A percentile compares a stretch with the other conserved stretches of the same genome.
Evolutionary conservation across 2,797 vertebrate species (phyloP).

Genomic region (Podarcis siculus): DNA sequence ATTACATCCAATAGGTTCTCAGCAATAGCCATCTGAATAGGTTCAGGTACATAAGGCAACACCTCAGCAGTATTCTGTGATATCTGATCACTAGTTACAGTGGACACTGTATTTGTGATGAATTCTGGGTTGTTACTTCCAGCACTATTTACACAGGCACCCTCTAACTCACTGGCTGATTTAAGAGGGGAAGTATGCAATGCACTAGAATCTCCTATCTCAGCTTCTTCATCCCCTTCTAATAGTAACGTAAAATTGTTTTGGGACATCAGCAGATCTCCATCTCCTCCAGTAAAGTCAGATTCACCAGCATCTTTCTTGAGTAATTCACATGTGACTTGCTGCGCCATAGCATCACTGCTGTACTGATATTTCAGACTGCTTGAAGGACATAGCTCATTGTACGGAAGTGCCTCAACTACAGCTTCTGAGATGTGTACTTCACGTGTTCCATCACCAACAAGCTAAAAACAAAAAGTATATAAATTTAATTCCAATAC

Average conservation of each 20-base stretch:
- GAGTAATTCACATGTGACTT: conserved; percentile 73
- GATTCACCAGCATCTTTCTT: conserved; percentile 74
- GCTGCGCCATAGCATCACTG: conserved; percentile 76
- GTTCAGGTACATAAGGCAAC: conserved; percentile 79
- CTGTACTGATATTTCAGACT: conserved; percentile 80
- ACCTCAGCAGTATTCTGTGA: conserved; percentile 68
- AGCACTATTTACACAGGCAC: conserved; percentile 22
- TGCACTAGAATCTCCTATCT: conserved; percentile 54
- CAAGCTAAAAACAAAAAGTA: conserved; percentile 73
- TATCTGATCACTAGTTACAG: conserved; percentile 66
- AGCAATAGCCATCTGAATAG: conserved; percentile 77
- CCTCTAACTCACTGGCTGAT: conserved; percentile 27
- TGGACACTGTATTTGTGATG: conserved; percentile 56
- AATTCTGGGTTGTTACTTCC: conserved; percentile 47
- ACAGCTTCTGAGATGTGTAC: conserved; percentile 71
- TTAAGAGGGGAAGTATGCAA: conserved; percentile 40
- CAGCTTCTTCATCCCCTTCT: conserved; percentile 85
- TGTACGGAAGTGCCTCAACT: conserved; percentile 70
- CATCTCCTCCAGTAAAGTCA: conserved; percentile 73
- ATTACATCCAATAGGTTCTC: conserved; percentile 80
- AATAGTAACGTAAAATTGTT: conserved; percentile 88
- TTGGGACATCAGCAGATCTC: conserved; percentile 75
- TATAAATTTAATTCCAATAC: conserved; percentile 8
- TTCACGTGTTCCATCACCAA: conserved; percentile 78
- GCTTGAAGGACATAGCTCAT: conserved; percentile 80